Evolutionary conservation across 53 echinoderm and acorn worm species (phyloP).

Genomic region (Henricia sp.): DNA sequence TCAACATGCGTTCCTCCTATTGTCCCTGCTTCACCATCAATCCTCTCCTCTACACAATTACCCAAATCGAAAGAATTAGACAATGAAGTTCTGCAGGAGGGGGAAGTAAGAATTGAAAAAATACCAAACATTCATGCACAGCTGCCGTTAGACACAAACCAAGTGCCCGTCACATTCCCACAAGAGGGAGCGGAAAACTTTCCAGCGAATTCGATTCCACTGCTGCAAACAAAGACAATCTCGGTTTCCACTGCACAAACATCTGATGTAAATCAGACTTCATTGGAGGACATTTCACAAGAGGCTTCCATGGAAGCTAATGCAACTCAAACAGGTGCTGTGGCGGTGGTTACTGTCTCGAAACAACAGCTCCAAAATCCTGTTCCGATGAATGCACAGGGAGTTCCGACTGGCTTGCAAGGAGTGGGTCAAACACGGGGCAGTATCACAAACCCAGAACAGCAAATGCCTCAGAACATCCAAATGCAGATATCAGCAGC

Average conservation of each 20-base stretch:
- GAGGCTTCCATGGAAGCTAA: background rate
- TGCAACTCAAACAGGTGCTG: background rate
- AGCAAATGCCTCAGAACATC: slow-evolving; percentile 54
- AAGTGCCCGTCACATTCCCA: slow-evolving; percentile 52
- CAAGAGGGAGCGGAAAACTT: slow-evolving; percentile 49
- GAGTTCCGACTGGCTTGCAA: slow-evolving; percentile 52
- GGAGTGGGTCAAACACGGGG: slow-evolving; percentile 53
- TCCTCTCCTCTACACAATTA: slow-evolving; percentile 25
- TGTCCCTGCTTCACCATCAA: background rate
- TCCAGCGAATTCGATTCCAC: slow-evolving; percentile 39
- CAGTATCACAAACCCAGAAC: slow-evolving; percentile 44
- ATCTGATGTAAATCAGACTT: slow-evolving; percentile 5
- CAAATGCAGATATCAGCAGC: slow-evolving; percentile 57
- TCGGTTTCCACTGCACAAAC: background rate
- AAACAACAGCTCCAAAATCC: slow-evolving; percentile 46
- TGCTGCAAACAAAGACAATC: slow-evolving; percentile 35
- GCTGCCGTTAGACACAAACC: slow-evolving; percentile 51
- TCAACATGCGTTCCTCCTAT: slow-evolving; percentile 9
- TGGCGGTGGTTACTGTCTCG: slow-evolving; percentile 3
- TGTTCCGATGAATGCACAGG: slow-evolving; percentile 38
- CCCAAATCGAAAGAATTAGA: slow-evolving; percentile 11
- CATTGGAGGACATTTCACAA: background rate
- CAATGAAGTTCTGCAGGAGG: slow-evolving; percentile 63
- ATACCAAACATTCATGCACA: slow-evolving; percentile 91
- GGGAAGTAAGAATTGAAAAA: slow-evolving; percentile 93